Evolutionary conservation across 2,888 invertebrate genomes (phyloP).

Genomic region (Campoletis raptor): DNA sequence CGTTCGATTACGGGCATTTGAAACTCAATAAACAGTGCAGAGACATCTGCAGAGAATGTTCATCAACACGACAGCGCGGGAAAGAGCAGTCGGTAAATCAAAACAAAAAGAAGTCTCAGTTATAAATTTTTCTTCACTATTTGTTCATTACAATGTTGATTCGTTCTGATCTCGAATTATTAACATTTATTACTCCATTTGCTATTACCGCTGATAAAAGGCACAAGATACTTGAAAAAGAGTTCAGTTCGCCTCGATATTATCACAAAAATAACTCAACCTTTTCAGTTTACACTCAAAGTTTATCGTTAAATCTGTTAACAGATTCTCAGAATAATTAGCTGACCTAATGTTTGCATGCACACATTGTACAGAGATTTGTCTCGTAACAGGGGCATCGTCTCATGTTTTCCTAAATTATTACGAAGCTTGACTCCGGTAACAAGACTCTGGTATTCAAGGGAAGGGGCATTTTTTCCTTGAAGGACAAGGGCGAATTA

Average conservation of each 20-base stretch:
- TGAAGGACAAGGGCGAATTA: constrained; percentile 57
- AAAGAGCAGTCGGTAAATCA: constrained; percentile 47
- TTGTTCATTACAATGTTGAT: neutral
- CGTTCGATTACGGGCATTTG: constrained; percentile 38
- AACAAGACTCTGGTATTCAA: constrained; percentile 38
- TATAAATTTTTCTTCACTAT: neutral
- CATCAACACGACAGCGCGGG: constrained; percentile 22
- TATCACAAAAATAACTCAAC: neutral
- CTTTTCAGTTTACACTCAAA: neutral
- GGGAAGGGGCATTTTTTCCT: constrained; percentile 16
- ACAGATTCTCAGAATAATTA: neutral
- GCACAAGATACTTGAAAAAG: neutral
- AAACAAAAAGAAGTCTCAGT: neutral
- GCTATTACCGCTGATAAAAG: neutral
- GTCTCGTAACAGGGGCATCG: neutral
- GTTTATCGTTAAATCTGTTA: neutral
- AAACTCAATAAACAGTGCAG: constrained; percentile 35
- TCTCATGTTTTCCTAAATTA: neutral
- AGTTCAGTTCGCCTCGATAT: neutral
- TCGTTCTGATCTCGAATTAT: neutral
- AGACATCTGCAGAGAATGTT: constrained; percentile 58
- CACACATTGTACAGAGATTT: neutral
- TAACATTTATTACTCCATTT: neutral
- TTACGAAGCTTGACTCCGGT: neutral
- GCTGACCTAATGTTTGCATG: neutral